These are phyloP conservation scores for Leptinotarsa texana DNA, from an alignment of 1,140 invertebrate species.

Conservation along the genomic window DNA sequence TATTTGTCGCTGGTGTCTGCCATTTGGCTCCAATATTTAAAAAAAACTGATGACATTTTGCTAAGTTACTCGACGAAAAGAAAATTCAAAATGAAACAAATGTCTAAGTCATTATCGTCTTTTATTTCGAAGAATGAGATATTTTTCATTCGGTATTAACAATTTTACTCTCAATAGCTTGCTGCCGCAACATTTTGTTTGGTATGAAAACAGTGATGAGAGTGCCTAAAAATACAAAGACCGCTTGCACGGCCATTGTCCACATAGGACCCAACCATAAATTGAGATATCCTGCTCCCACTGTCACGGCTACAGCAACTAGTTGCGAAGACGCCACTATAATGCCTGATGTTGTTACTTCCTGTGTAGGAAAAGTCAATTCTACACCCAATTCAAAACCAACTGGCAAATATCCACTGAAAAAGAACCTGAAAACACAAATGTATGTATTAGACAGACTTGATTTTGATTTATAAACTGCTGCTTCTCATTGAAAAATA, in stretches of 20 bases:
- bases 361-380: slow-evolving; percentile 38
- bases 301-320: slow-evolving; percentile 33
- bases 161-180: slow-evolving; percentile 16
- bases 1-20: too few relatives aligned
- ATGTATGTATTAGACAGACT: not conserved
- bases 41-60: too few relatives aligned
- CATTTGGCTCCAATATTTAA: too few relatives aligned
- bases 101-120: not conserved
- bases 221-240: slow-evolving; percentile 28
- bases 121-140: slow-evolving; percentile 1
- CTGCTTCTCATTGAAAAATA: too few relatives aligned
- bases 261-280: slow-evolving; percentile 30
- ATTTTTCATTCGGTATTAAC: not conserved
- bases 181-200: slow-evolving; percentile 31
- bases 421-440: slow-evolving; percentile 35
- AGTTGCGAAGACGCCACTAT: slow-evolving; percentile 35
- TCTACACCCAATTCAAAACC: slow-evolving; percentile 42
- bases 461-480: too few relatives aligned
- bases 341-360: slow-evolving; percentile 38
- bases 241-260: slow-evolving; percentile 25
- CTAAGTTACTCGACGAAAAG: too few relatives aligned
- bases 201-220: slow-evolving; percentile 33
- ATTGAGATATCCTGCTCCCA: slow-evolving; percentile 31
- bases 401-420: slow-evolving; percentile 33
- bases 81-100: not conserved